Conservation (phyloP, 1,140 invertebrate species). For the Sarcophaga bullata region DNA sequence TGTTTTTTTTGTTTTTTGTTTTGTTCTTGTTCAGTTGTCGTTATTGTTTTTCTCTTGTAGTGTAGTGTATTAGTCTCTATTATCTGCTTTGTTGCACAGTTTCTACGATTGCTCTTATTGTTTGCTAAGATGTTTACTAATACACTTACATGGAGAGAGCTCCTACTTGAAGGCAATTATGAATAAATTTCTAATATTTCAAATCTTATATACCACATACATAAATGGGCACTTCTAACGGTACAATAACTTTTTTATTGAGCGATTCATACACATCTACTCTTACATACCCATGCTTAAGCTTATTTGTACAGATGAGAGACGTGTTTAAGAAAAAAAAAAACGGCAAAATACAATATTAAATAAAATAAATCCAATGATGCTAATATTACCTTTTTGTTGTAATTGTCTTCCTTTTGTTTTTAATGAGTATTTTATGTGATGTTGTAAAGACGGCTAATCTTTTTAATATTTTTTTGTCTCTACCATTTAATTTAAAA, state of each 20-base stretch:
- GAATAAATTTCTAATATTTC: constrained; percentile 41
- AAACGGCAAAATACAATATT: too few relatives aligned
- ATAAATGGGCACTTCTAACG: constrained; percentile 40
- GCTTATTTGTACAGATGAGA: constrained; percentile 10
- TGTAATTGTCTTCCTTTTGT: background rate
- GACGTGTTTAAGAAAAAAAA: constrained; percentile 7
- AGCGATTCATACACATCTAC: background rate
- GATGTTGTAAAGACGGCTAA: constrained; percentile 6
- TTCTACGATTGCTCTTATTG: background rate
- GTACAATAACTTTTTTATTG: constrained; percentile 23
- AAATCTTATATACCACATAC: constrained; percentile 37
- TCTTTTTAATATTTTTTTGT: background rate
- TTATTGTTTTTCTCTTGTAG: background rate
- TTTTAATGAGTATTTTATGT: background rate
- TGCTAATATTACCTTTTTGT: background rate
- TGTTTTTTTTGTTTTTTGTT: background rate
- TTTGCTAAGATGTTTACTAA: background rate
- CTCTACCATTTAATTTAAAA: background rate
- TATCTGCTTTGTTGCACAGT: background rate
- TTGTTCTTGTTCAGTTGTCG: constrained; percentile 11
- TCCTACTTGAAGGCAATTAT: constrained; percentile 39
- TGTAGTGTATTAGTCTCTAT: constrained; percentile 20
- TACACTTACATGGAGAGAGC: background rate
- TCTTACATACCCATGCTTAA: background rate
- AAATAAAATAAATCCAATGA: too few relatives aligned